Percentiles rank a stretch among this genome's conserved stretches.
Conservation (phyloP, 2,113 vertebrate species). For the Heterocephalus glaber region DNA sequence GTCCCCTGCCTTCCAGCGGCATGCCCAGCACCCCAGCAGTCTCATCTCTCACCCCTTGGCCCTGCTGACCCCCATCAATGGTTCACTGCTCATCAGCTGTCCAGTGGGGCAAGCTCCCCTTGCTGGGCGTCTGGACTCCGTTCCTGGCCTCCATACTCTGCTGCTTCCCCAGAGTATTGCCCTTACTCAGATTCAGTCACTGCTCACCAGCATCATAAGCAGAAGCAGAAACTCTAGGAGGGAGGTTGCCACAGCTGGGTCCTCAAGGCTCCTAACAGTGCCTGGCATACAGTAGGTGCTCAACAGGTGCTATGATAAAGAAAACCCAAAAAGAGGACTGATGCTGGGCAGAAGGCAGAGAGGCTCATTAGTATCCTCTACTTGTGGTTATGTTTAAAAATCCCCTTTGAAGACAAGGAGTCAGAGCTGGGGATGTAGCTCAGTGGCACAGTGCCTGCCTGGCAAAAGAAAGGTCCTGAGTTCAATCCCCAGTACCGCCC, state of each 20-base stretch:
- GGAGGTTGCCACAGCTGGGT: neutral
- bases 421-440: neutral
- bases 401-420: neutral
- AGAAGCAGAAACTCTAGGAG: neutral
- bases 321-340: neutral
- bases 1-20: neutral
- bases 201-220: neutral
- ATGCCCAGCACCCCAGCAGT: accelerated
- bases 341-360: neutral
- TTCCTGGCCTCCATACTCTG: neutral
- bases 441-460: no score
- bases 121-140: neutral
- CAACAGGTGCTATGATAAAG: no score
- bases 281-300: neutral
- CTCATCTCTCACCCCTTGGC: no score
- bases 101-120: no score
- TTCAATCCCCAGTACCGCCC: no score
- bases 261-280: neutral
- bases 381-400: neutral
- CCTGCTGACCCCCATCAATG: neutral
- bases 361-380: accelerated
- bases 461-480: no score
- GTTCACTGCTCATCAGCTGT: neutral
- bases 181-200: neutral
- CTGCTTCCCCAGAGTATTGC: neutral